Evolutionary conservation across 1,140 invertebrate genomes (phyloP).

Genomic region (Laodelphax striatellus): DNA sequence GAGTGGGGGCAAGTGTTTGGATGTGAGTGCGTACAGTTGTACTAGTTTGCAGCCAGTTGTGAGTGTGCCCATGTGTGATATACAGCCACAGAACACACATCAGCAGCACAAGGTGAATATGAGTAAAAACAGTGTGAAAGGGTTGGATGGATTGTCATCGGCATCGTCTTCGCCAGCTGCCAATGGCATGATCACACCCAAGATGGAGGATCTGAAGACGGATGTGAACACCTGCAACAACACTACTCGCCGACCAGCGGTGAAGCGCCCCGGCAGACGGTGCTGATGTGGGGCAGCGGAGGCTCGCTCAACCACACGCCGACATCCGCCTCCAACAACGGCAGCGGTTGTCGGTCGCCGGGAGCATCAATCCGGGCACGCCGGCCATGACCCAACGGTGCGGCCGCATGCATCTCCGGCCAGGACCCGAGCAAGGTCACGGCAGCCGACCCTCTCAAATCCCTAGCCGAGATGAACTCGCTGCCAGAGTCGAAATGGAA

Average conservation of each 20-base stretch:
- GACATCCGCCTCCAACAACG: constrained; percentile 28
- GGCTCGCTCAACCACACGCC: constrained; percentile 36
- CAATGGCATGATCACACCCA: constrained; percentile 45
- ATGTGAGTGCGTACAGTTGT: constrained; percentile 29
- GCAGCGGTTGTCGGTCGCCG: constrained; percentile 20
- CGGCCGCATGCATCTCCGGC: constrained; percentile 19
- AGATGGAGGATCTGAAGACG: constrained; percentile 49
- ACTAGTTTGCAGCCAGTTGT: constrained; percentile 27
- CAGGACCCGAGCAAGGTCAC: constrained; percentile 10
- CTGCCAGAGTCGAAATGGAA: constrained; percentile 39
- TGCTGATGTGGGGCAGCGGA: constrained; percentile 67
- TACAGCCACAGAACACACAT: constrained; percentile 3
- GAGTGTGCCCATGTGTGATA: constrained; percentile 26
- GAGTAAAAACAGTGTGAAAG: constrained; percentile 25
- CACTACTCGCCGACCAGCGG: constrained; percentile 31
- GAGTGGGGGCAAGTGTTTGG: constrained; percentile 36
- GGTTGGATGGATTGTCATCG: constrained; percentile 38
- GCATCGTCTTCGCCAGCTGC: constrained; percentile 39
- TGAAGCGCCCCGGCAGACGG: constrained; percentile 61
- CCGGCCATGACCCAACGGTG: constrained; percentile 18
- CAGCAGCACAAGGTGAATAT: constrained; percentile 11
- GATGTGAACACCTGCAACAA: constrained; percentile 37
- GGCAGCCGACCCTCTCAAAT: constrained; percentile 40
- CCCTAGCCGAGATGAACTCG: constrained; percentile 44
- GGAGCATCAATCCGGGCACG: constrained; percentile 19